These are phyloP conservation scores for Eira barbara DNA, from an alignment of 2,113 vertebrate genomes.

Conservation along the genomic window DNA sequence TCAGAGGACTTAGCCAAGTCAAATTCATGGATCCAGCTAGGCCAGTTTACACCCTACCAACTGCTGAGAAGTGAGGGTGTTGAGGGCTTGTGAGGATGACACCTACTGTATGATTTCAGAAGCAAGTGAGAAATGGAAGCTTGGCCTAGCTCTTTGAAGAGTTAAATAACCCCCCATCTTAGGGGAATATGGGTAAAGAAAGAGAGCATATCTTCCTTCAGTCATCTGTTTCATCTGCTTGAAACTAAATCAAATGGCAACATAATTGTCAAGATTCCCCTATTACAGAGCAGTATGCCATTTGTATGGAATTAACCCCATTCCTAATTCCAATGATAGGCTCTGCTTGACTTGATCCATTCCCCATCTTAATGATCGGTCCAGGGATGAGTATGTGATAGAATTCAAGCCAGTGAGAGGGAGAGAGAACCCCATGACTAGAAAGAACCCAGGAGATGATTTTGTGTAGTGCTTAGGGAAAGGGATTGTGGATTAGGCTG, in stretches of 20 bases:
- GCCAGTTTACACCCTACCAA: not conserved
- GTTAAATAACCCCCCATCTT: not conserved
- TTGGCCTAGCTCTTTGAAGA: not conserved
- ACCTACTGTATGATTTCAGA: not conserved
- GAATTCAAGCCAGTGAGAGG: not conserved
- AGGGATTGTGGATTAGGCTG: not conserved
- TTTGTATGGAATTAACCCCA: not conserved
- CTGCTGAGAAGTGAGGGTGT: not conserved
- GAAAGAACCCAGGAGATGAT: not conserved
- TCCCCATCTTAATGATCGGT: not conserved
- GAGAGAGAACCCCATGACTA: not conserved
- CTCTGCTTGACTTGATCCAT: not conserved
- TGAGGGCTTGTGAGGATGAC: not conserved
- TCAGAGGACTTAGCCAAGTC: not conserved
- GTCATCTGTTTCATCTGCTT: not conserved
- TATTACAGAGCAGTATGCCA: not conserved
- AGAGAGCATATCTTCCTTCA: not conserved
- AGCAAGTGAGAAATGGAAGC: not conserved
- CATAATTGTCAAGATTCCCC: not conserved
- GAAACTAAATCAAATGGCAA: conserved; percentile 6
- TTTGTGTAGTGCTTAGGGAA: not conserved
- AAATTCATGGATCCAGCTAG: not conserved
- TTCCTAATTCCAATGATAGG: not conserved
- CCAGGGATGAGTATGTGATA: not conserved
- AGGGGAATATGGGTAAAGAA: not conserved